A percentile compares a stretch with the other conserved stretches of the same genome.
Evolutionary conservation across 2,888 invertebrate genomes (phyloP).

Genomic region (Gonocerus acuteangulatus): DNA sequence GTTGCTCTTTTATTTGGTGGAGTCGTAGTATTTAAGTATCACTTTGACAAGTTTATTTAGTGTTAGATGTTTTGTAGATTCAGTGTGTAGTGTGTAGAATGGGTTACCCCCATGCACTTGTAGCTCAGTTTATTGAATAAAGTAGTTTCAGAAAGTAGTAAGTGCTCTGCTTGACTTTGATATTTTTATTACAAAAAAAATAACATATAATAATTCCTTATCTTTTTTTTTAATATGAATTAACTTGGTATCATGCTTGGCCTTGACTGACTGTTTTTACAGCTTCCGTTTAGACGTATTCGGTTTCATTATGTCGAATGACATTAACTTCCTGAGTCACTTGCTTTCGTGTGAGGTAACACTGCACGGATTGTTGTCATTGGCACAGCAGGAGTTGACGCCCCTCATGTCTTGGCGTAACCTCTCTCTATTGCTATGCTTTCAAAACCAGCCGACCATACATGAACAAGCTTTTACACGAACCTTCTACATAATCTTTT

Average conservation of each 20-base stretch:
- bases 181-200: constrained; percentile 32
- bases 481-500: not conserved
- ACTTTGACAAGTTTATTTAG: constrained; percentile 37
- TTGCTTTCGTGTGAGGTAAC: constrained; percentile 22
- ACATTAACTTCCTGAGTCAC: constrained; percentile 2
- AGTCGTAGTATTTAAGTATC: constrained; percentile 36
- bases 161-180: constrained; percentile 45
- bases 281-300: constrained; percentile 24
- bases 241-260: constrained; percentile 30
- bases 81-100: constrained; percentile 39
- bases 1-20: constrained; percentile 33
- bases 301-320: not conserved
- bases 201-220: constrained; percentile 16
- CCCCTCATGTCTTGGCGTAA: not conserved
- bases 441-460: constrained; percentile 12
- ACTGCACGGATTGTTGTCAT: constrained; percentile 24
- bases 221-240: constrained; percentile 19
- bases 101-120: constrained; percentile 45
- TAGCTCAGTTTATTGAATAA: constrained; percentile 49
- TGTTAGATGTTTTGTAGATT: constrained; percentile 40
- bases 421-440: constrained; percentile 7
- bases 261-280: constrained; percentile 32
- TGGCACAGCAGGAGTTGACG: constrained; percentile 9
- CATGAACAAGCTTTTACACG: constrained; percentile 18
- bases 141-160: constrained; percentile 49